Conservation (phyloP, 2,888 invertebrate genomes). For the Neocrepidodera transversa region DNA sequence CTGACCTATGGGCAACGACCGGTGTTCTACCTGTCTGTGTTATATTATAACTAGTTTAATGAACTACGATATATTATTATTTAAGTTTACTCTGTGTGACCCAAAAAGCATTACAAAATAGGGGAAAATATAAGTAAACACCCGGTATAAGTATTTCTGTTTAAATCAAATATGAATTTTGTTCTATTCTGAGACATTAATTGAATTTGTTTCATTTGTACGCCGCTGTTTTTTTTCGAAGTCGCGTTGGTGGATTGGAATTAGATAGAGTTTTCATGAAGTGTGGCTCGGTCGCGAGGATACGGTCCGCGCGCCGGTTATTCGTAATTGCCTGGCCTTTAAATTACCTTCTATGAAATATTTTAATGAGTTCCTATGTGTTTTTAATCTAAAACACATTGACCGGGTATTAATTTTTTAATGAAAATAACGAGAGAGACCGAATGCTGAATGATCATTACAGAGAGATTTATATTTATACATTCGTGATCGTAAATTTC, state of each 20-base stretch:
- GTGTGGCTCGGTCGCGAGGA: constrained; percentile 43
- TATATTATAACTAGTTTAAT: too few species aligned
- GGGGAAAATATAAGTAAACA: too few species aligned
- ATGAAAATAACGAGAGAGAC: constrained; percentile 45
- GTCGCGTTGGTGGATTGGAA: constrained; percentile 50
- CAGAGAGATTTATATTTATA: constrained; percentile 39
- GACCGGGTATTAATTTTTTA: constrained; percentile 43
- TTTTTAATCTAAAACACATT: constrained; percentile 49
- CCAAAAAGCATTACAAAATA: too few species aligned
- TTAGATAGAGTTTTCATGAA: constrained; percentile 56
- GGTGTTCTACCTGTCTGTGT: too few species aligned
- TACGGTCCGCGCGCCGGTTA: constrained; percentile 36
- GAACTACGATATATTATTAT: too few species aligned
- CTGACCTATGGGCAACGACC: too few species aligned
- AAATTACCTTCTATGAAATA: constrained; percentile 57
- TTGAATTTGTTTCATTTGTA: too few species aligned
- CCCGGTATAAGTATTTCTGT: too few species aligned
- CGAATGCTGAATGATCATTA: constrained; percentile 34
- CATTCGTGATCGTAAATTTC: constrained; percentile 21
- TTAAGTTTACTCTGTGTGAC: too few species aligned
- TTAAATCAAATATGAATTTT: too few species aligned
- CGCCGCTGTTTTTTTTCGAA: constrained; percentile 22
- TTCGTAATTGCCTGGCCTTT: constrained; percentile 54
- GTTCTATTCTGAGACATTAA: too few species aligned
- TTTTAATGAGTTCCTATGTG: constrained; percentile 56